A percentile compares a stretch with the other conserved stretches of the same genome.
Conservation (phyloP, 2,797 vertebrate species). For the Chelidonichthys spinosus region DNA sequence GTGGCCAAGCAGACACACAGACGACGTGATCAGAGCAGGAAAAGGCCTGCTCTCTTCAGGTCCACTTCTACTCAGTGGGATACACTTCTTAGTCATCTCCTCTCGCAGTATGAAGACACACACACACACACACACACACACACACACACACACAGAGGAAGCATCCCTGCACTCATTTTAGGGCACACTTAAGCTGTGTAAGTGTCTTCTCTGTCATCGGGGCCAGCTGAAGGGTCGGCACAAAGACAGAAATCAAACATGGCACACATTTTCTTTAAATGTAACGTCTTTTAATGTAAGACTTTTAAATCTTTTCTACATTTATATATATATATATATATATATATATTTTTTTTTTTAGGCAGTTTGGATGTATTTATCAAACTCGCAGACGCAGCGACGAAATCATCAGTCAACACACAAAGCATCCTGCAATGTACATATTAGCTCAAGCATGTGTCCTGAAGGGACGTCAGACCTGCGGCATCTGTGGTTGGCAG, state of each 20-base stretch:
- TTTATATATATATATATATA: too few species aligned
- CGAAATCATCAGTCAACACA: slow-evolving; percentile 46
- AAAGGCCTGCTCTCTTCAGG: slow-evolving; percentile 33
- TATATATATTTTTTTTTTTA: too few species aligned
- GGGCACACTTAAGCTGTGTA: slow-evolving; percentile 65
- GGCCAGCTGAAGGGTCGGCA: slow-evolving; percentile 22
- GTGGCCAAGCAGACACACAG: slow-evolving; percentile 35
- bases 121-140: slow-evolving; percentile 13
- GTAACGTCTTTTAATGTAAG: too few species aligned
- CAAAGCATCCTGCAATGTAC: slow-evolving; percentile 65
- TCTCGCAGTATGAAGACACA: slow-evolving; percentile 50
- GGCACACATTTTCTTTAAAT: too few species aligned
- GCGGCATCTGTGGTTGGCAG: slow-evolving; percentile 69
- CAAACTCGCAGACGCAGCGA: slow-evolving; percentile 9
- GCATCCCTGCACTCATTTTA: slow-evolving; percentile 31
- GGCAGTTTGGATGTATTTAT: too few species aligned
- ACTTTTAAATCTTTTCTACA: too few species aligned
- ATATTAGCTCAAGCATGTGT: slow-evolving; percentile 73
- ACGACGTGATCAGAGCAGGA: slow-evolving; percentile 59
- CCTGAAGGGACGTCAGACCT: slow-evolving; percentile 75
- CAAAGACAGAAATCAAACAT: too few species aligned
- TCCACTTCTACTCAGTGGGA: slow-evolving; percentile 67
- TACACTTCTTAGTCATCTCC: slow-evolving; percentile 50
- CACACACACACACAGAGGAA: slow-evolving; percentile 21
- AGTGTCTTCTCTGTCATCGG: slow-evolving; percentile 64